Evolutionary conservation across 2,113 vertebrate species (phyloP).

Genomic region (Myotis lucifugus): DNA sequence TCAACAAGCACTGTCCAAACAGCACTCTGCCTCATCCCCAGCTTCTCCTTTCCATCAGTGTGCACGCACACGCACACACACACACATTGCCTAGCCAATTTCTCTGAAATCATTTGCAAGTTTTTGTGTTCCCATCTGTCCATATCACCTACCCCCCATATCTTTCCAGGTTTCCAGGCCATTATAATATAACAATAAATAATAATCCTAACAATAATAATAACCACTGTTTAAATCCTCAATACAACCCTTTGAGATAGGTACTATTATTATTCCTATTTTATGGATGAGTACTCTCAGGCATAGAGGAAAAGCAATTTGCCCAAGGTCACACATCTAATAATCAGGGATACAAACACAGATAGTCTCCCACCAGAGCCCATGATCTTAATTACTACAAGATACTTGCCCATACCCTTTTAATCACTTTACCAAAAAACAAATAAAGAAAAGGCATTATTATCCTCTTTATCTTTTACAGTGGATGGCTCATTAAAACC

Average conservation of each 20-base stretch:
- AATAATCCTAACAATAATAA: neutral
- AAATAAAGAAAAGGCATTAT: neutral
- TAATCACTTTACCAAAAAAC: neutral
- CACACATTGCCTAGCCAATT: neutral
- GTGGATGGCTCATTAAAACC: constrained; percentile 74
- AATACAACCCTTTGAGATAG: neutral
- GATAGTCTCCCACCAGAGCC: neutral
- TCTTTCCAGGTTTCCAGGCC: neutral
- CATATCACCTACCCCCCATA: neutral
- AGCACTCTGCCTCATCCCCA: neutral
- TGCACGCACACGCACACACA: neutral
- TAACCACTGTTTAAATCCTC: neutral
- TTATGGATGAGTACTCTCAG: neutral
- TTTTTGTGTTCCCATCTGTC: neutral
- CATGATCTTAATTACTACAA: neutral
- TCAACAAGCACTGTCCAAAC: neutral
- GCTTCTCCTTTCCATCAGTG: neutral
- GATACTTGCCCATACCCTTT: neutral
- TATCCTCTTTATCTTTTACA: constrained; percentile 72
- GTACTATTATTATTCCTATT: neutral
- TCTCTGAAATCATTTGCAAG: neutral
- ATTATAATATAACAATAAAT: neutral
- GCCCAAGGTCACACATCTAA: neutral
- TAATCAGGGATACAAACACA: neutral
- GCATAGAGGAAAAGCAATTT: neutral